Evolutionary conservation across 2,113 vertebrate genomes (phyloP).

Genomic region (Oryzias woworae): DNA sequence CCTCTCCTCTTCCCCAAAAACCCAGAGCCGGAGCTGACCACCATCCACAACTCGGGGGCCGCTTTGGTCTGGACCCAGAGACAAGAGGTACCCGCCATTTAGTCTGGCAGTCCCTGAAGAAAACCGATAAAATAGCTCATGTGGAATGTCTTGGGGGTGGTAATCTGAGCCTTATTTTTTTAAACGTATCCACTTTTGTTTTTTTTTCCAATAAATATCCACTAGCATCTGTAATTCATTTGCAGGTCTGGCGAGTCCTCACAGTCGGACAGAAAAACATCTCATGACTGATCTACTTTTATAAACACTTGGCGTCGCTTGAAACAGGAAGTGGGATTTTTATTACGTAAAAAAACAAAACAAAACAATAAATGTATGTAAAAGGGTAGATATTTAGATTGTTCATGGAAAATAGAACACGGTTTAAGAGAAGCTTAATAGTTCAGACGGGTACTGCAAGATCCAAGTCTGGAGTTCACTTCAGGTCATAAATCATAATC

Average conservation of each 20-base stretch:
- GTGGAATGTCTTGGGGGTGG: conserved; percentile 31
- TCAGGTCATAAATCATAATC: too few relatives aligned
- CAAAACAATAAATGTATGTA: too few relatives aligned
- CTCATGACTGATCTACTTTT: conserved; percentile 2
- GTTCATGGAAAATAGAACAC: too few relatives aligned
- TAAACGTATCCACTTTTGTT: conserved; percentile 36
- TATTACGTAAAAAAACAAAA: too few relatives aligned
- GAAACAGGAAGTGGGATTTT: too few relatives aligned
- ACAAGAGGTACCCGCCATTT: conserved; percentile 56
- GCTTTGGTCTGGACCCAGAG: conserved; percentile 62
- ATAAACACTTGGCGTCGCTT: conserved; percentile 2
- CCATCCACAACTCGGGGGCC: conserved; percentile 69
- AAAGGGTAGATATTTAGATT: too few relatives aligned
- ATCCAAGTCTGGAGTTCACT: too few relatives aligned
- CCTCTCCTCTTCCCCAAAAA: conserved; percentile 75
- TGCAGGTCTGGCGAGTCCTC: conserved; percentile 21
- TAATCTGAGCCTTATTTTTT: conserved; percentile 32
- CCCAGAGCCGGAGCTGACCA: conserved; percentile 65
- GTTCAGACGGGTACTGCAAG: too few relatives aligned
- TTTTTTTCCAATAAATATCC: conserved; percentile 25
- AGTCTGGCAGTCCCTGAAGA: conserved; percentile 17
- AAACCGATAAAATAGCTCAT: conserved; percentile 42
- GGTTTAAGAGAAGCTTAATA: too few relatives aligned
- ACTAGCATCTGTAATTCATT: conserved; percentile 33
- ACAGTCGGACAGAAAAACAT: conserved; percentile 1